Conservation (phyloP, 2,797 vertebrate species). For the Microctenopoma stevenorrisi region DNA sequence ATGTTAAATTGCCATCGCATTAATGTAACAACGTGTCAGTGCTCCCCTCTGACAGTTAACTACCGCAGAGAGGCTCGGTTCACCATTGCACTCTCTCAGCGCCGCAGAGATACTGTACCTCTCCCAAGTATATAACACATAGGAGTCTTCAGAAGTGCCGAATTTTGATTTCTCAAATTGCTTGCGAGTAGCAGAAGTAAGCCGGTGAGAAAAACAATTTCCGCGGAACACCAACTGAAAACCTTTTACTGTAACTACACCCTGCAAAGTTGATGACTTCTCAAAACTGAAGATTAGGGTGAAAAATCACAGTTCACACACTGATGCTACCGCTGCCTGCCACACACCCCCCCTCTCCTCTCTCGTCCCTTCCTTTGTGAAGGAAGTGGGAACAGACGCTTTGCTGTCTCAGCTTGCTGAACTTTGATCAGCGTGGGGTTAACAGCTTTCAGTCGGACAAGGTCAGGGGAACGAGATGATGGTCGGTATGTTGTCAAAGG, state of each 20-base stretch:
- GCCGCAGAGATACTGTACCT: constrained; percentile 21
- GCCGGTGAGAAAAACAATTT: constrained; percentile 57
- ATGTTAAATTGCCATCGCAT: not conserved
- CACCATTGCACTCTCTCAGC: constrained; percentile 1
- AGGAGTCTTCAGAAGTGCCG: constrained; percentile 43
- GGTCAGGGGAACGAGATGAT: constrained; percentile 65
- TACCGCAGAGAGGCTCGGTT: not conserved
- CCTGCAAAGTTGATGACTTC: constrained; percentile 72
- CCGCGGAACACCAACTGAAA: constrained; percentile 50
- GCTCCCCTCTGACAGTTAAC: constrained; percentile 7
- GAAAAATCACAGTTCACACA: constrained; percentile 41
- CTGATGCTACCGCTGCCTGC: not conserved
- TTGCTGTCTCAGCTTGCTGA: constrained; percentile 66
- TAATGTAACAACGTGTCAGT: not conserved
- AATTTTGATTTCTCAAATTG: constrained; percentile 49
- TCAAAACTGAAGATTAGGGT: constrained; percentile 62
- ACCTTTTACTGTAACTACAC: constrained; percentile 56
- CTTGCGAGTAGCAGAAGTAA: constrained; percentile 40
- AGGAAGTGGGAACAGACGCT: constrained; percentile 70
- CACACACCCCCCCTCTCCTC: not conserved
- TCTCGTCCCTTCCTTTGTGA: constrained; percentile 31
- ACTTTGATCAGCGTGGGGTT: constrained; percentile 69
- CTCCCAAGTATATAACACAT: constrained; percentile 17
- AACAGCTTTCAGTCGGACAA: constrained; percentile 68
- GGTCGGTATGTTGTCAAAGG: constrained; percentile 58